Evolutionary conservation across 2,113 vertebrate genomes (phyloP).

Genomic region (Mungos mungo): DNA sequence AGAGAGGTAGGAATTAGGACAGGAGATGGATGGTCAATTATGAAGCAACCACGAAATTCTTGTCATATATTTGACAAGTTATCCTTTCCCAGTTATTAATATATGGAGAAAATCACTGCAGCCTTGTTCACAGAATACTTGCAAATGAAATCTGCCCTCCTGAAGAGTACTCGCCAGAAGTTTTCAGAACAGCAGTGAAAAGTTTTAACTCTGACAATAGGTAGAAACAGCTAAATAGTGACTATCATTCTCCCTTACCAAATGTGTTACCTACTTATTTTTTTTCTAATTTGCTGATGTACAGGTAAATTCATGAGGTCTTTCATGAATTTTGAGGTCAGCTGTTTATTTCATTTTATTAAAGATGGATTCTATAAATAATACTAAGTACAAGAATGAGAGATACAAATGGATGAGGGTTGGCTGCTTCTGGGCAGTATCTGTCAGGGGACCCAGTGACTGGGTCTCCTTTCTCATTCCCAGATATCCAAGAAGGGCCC

Average conservation of each 20-base stretch:
- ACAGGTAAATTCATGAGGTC: conserved; percentile 48
- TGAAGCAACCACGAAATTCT: background rate
- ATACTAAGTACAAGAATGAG: background rate
- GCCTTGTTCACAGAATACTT: conserved; percentile 55
- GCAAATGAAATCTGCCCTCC: conserved; percentile 55
- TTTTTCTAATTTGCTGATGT: conserved; percentile 68
- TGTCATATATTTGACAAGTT: background rate
- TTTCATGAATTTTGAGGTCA: conserved; percentile 33
- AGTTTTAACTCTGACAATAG: conserved; percentile 70
- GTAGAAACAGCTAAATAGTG: conserved; percentile 60
- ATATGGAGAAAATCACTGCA: background rate
- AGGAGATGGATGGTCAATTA: background rate
- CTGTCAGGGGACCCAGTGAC: background rate
- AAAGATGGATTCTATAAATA: conserved; percentile 6
- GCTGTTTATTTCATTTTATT: background rate
- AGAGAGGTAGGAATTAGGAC: background rate
- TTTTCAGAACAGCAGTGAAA: conserved; percentile 68
- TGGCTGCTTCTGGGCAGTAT: background rate
- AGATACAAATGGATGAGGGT: background rate
- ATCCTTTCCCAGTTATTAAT: background rate
- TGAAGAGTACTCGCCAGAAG: conserved; percentile 65
- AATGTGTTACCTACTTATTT: conserved; percentile 52
- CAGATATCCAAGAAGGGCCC: background rate
- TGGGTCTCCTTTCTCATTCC: background rate
- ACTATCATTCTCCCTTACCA: conserved; percentile 65